phyloP scores from a whole-genome alignment of 2,113 vertebrate genomes.

The Leptobrachium ailaonicum region DNA sequence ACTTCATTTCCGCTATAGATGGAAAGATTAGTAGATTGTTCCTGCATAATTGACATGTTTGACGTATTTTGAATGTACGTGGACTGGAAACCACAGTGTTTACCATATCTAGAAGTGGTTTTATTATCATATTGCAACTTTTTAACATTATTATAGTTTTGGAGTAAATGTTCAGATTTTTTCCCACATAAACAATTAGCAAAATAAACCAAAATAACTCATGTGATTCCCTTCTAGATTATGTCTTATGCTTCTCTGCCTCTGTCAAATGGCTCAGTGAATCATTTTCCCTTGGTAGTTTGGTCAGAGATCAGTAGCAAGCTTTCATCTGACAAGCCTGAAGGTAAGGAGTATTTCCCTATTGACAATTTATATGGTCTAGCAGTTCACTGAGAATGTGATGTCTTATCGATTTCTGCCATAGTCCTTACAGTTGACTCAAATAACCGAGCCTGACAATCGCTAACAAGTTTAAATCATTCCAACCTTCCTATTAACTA shows the following conservation, averaged over 20 bases:
- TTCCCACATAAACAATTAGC: constrained; percentile 17
- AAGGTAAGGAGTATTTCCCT: constrained; percentile 63
- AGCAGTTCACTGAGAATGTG: constrained; percentile 66
- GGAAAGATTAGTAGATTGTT: too few species aligned
- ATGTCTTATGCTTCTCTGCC: constrained; percentile 41
- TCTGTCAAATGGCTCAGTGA: constrained; percentile 41
- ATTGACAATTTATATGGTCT: constrained; percentile 68
- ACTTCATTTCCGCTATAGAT: too few species aligned
- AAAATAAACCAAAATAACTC: constrained; percentile 23
- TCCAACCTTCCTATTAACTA: constrained; percentile 72
- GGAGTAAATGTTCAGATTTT: too few species aligned
- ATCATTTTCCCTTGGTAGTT: constrained; percentile 41
- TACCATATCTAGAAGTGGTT: too few species aligned
- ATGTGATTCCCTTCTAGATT: constrained; percentile 38
- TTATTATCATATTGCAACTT: too few species aligned
- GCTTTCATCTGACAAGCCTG: constrained; percentile 63
- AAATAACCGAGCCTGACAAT: constrained; percentile 72
- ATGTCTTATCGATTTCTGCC: constrained; percentile 72
- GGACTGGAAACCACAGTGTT: too few species aligned
- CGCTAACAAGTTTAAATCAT: constrained; percentile 81
- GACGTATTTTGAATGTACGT: too few species aligned
- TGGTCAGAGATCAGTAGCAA: constrained; percentile 59
- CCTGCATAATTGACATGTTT: too few species aligned
- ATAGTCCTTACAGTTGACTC: constrained; percentile 66
- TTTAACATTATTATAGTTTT: too few species aligned